Conservation (phyloP, 2,888 invertebrate species). For the Sthenelais limicola region DNA sequence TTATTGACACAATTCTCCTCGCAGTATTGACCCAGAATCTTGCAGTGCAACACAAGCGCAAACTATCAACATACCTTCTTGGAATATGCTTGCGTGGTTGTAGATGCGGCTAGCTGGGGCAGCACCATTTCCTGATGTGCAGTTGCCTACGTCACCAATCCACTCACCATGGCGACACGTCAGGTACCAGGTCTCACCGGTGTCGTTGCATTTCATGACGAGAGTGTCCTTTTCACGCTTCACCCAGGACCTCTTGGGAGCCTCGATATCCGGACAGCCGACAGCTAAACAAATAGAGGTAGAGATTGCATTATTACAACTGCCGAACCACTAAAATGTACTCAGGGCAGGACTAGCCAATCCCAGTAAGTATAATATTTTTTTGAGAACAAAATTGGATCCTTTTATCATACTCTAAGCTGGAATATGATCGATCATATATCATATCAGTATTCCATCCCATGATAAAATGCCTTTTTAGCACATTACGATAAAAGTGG, state of each 20-base stretch:
- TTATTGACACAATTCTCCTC: too few species aligned
- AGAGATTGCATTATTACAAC: background rate
- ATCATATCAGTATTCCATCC: too few species aligned
- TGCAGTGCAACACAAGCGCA: too few species aligned
- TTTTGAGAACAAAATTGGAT: too few species aligned
- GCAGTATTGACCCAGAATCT: too few species aligned
- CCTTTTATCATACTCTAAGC: too few species aligned
- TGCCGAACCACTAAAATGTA: too few species aligned
- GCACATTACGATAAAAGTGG: too few species aligned
- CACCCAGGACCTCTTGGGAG: conserved; percentile 47
- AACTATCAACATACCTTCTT: conserved; percentile 33
- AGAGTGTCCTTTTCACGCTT: conserved; percentile 45
- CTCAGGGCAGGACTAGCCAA: too few species aligned
- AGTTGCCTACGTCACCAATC: conserved; percentile 50
- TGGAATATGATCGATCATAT: too few species aligned
- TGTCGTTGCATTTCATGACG: conserved; percentile 50
- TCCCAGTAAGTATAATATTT: too few species aligned
- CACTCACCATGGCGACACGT: conserved; percentile 49
- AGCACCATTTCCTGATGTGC: conserved; percentile 36
- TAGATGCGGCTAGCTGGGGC: conserved; percentile 21
- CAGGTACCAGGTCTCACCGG: conserved; percentile 52
- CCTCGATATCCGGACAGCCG: conserved; percentile 49
- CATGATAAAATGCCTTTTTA: too few species aligned
- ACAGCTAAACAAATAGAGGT: conserved; percentile 39
- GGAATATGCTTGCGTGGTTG: conserved; percentile 14